These are phyloP conservation scores for Neodontobutis hainanensis DNA, from an alignment of 2,113 vertebrate genomes.

Conservation along the genomic window DNA sequence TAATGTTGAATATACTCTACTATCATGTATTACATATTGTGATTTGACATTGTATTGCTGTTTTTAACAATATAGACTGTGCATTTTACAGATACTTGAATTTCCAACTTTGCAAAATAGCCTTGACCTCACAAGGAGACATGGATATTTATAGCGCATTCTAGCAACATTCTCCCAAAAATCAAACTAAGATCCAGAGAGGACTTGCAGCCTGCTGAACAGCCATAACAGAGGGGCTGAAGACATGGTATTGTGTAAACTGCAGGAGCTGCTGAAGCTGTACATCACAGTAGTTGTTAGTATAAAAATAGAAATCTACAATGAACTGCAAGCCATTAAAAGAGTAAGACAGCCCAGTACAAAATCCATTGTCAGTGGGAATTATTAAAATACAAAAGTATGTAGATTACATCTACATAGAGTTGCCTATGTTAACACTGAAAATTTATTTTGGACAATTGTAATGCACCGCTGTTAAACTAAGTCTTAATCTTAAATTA, in stretches of 20 bases:
- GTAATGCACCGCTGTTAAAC: neutral
- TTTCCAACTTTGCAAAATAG: neutral
- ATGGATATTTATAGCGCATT: neutral
- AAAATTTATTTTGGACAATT: neutral
- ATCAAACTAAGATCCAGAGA: neutral
- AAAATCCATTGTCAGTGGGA: neutral
- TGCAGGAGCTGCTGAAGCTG: constrained; percentile 30
- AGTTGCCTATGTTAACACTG: constrained; percentile 4
- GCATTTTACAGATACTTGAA: no score
- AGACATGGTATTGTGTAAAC: constrained; percentile 9
- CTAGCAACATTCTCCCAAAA: neutral
- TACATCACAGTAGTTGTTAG: constrained; percentile 31
- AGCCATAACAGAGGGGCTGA: neutral
- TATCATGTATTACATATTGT: no score
- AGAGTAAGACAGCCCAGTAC: neutral
- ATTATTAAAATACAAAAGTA: constrained; percentile 6
- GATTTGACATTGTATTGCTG: no score
- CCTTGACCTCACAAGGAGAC: neutral
- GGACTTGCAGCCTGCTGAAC: constrained; percentile 4
- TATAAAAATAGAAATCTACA: constrained; percentile 67
- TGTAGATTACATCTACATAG: constrained; percentile 1
- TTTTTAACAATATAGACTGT: no score
- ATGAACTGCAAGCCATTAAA: constrained; percentile 22
- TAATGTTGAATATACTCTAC: no score
- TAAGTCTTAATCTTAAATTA: neutral